A percentile compares a stretch with the other conserved stretches of the same genome.
Evolutionary conservation across 2,888 invertebrate genomes (phyloP).

Genomic region (Liodrosophila aerea): DNA sequence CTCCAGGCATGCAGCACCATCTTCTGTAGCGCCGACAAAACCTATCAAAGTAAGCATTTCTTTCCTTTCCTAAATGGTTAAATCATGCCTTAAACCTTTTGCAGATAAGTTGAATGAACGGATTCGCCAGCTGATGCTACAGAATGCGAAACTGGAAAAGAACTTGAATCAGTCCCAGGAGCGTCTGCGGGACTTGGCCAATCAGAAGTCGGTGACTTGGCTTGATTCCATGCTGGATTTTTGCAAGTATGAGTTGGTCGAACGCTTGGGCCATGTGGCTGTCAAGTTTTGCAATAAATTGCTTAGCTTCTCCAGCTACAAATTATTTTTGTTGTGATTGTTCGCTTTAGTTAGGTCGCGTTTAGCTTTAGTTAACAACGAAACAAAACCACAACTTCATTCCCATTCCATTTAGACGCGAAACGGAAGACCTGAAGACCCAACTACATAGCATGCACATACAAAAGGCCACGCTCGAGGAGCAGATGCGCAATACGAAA

Average conservation of each 20-base stretch:
- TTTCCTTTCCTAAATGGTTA: background rate
- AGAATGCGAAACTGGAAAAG: conserved; percentile 77
- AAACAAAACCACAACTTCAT: conserved; percentile 20
- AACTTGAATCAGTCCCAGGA: conserved; percentile 76
- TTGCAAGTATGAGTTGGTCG: conserved; percentile 81
- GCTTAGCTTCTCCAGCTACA: conserved; percentile 55
- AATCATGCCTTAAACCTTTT: background rate
- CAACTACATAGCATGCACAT: conserved; percentile 79
- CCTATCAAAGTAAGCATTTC: conserved; percentile 76
- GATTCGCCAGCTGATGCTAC: conserved; percentile 71
- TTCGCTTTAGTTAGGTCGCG: conserved; percentile 23
- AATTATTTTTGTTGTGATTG: conserved; percentile 53
- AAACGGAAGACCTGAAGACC: conserved; percentile 80
- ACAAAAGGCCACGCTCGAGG: conserved; percentile 79
- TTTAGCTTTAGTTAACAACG: conserved; percentile 31
- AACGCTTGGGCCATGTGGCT: conserved; percentile 47
- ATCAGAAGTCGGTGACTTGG: conserved; percentile 79
- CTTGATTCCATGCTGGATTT: conserved; percentile 81
- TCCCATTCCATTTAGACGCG: conserved; percentile 77
- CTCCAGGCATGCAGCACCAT: conserved; percentile 80
- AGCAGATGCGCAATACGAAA: conserved; percentile 76
- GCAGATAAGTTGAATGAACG: conserved; percentile 80
- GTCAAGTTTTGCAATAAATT: conserved; percentile 49
- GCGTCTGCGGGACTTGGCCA: conserved; percentile 75
- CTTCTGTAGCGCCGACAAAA: conserved; percentile 81